Evolutionary conservation across 2,113 vertebrate genomes (phyloP).

Genomic region (Rhinoderma darwinii): DNA sequence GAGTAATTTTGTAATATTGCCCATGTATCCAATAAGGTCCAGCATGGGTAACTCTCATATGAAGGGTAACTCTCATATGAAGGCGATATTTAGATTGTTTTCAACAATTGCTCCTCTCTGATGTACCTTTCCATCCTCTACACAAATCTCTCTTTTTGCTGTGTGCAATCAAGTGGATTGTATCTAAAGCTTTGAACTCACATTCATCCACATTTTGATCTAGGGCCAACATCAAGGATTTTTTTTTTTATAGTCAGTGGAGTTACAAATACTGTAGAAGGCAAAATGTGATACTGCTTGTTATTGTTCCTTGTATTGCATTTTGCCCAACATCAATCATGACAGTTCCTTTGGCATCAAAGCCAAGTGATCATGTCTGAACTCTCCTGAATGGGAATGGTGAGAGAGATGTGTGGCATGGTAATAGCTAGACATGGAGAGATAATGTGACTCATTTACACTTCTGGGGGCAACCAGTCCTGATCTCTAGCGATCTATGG

Average conservation of each 20-base stretch:
- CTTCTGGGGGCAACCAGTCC: slow-evolving; percentile 33
- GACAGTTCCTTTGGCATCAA: slow-evolving; percentile 59
- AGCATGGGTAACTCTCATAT: not conserved
- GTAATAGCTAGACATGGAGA: slow-evolving; percentile 50
- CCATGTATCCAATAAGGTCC: not conserved
- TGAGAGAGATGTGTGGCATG: slow-evolving; percentile 50
- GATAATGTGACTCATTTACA: slow-evolving; percentile 50
- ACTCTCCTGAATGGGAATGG: slow-evolving; percentile 54
- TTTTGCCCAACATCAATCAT: slow-evolving; percentile 60
- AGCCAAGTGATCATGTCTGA: slow-evolving; percentile 56
- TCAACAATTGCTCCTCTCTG: slow-evolving; percentile 6
- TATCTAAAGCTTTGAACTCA: slow-evolving; percentile 60
- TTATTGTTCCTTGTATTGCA: slow-evolving; percentile 59
- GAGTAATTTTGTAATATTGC: not conserved
- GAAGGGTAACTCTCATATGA: not conserved
- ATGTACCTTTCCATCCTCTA: slow-evolving; percentile 32
- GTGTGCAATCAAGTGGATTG: slow-evolving; percentile 60
- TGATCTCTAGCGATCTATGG: slow-evolving; percentile 16
- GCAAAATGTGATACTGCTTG: slow-evolving; percentile 59
- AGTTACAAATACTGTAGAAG: slow-evolving; percentile 59
- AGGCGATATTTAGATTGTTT: not conserved
- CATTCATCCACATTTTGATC: slow-evolving; percentile 58
- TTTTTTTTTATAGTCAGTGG: slow-evolving; percentile 59
- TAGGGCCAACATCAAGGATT: slow-evolving; percentile 56
- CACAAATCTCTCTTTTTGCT: slow-evolving; percentile 49